Base-by-base conservation (phyloP, 2,888 invertebrate species). In the Bibio marci region DNA sequence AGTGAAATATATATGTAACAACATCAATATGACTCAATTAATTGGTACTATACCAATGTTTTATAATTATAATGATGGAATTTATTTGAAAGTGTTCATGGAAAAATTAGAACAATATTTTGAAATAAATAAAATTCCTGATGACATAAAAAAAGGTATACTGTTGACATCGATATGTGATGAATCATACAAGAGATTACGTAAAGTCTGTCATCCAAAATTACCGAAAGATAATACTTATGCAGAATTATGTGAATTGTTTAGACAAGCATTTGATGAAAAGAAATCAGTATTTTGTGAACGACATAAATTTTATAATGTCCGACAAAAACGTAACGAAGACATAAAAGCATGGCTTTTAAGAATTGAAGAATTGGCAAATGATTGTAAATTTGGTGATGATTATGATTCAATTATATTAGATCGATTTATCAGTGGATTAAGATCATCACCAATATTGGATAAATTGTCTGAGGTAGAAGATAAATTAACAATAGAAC, bases 61-160 rank as follows among this genome's bases (percentile, higher is more conserved):
- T n/a, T n/a, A n/a, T 8, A 8, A 22, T 31, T 43, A 40, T 35
- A 25, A 39, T 6, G 12, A n/a, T 7, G 41, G 40, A 17, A 41
- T 39, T 14, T 6, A 22, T 22, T 45, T 39, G 37, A 28, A 35
- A 2, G 38, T 39, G 3, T 46, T 37, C 13, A 17, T 15, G 7
- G 47, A 47, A 38, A 43, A 45, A 30, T 42, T 46, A 38, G 45
- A 48, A 15, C 46, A 48, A 22, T 47, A 45, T 38, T 47, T 48
- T 39, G 31, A 43, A 11, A 43, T 44, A 10, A 46, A 48, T 35
- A 38, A 38, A 14, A 28, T 47, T 8, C 41, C 41, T 8, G 43
- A 43, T 11, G 45, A 44, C 2, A 43, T 40, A 32, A 44, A 44
- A 34, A 44, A 43, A 11, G 45, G 48, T 17, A 40, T 43, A 15